Base-by-base conservation (phyloP, 2,113 vertebrate species). In the Grantiella picta region DNA sequence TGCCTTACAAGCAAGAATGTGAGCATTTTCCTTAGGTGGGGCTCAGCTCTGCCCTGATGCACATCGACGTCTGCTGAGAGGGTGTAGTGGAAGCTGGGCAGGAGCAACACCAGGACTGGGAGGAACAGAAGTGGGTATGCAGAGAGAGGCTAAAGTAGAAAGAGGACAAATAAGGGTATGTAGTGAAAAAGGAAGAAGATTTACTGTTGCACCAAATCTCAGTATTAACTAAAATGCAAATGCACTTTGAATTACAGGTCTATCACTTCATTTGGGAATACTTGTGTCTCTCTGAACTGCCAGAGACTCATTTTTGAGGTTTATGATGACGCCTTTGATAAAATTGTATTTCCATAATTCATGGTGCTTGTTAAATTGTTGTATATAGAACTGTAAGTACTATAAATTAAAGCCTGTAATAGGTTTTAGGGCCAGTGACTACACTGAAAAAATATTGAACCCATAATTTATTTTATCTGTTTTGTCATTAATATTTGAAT, bases 401-500 rank as follows among this genome's bases (percentile, higher is more conserved):
- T 82, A 92, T 72, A 92, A 89, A 93, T 92, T 72, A 92, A 90
- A 94, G 8, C 5, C 66, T 52, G 18, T 65, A 91, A 89, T 52
- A 80, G 42, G 28, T 73, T 95, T 95, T 76, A 72, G 45, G 42
- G n/a, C 22, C 53, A 50, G 59, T 71, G 81, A 92, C 33, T 82
- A 75, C 38, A 66, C 11, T 33, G 76, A 77, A 86, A 96, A 96
- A 90, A 73, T 50, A 86, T 33, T 79, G 25, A 81, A 60, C 5
- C 0, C n/a, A 45, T 56, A 92, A 88, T 50, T 92, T 71, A 93
- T 94, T 82, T 85, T 16, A 64, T 79, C 33, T 86, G 18, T 47
- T 90, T 96, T 91, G 42, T 36, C 77, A 94, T 96, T 87, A 89
- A 79, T 73, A 36, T 80, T 86, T 65, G 7, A 82, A 79, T 86